Evolutionary conservation across 2,888 invertebrate species (phyloP).

Genomic region (Idaea dimidiata): DNA sequence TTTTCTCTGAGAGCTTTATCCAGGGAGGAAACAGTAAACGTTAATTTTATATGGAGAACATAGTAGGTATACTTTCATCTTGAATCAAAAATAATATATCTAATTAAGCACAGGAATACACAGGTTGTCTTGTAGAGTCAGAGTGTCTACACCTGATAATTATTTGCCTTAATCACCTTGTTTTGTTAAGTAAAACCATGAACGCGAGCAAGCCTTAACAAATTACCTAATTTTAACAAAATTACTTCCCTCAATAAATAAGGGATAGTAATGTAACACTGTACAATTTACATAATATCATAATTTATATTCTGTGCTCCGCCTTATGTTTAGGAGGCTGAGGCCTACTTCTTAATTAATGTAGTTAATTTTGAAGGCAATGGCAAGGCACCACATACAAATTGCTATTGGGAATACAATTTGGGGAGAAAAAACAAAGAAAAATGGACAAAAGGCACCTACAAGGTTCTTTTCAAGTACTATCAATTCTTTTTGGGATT

Average conservation of each 20-base stretch:
- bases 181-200: neutral
- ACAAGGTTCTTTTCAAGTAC: neutral
- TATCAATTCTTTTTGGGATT: neutral
- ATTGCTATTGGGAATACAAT: constrained; percentile 7
- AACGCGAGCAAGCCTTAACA: neutral
- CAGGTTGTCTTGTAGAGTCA: neutral
- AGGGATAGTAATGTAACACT: constrained; percentile 38
- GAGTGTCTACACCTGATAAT: neutral
- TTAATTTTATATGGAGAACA: too few relatives aligned
- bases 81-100: neutral
- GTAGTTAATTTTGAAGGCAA: constrained; percentile 17
- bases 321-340: constrained; percentile 31
- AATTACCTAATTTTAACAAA: neutral
- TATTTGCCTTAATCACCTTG: neutral
- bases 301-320: constrained; percentile 39
- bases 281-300: constrained; percentile 46
- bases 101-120: neutral
- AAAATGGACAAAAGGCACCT: neutral
- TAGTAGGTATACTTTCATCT: too few relatives aligned
- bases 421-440: neutral
- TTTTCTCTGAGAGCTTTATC: too few relatives aligned
- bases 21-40: too few relatives aligned
- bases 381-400: constrained; percentile 10
- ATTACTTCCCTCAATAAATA: constrained; percentile 28
- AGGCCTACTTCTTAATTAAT: constrained; percentile 29